These are phyloP conservation scores for Plestiodon gilberti DNA, from an alignment of 2,113 vertebrate genomes.

Conservation along the genomic window DNA sequence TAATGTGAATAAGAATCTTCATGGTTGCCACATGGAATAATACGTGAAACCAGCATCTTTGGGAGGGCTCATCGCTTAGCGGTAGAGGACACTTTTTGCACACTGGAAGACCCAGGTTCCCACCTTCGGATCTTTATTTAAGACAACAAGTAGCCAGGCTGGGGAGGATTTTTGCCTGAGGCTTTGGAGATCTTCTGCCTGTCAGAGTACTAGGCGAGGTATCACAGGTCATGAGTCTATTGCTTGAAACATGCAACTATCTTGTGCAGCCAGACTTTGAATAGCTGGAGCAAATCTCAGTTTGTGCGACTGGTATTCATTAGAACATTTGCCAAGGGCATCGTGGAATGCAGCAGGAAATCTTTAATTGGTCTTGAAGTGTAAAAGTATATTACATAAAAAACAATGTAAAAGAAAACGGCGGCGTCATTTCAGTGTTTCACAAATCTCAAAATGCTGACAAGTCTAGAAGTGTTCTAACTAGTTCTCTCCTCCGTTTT, in stretches of 20 bases:
- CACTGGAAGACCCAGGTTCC: too few species aligned
- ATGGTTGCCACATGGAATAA: too few species aligned
- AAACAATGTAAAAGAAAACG: neutral
- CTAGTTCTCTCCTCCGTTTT: neutral
- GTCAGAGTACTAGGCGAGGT: too few species aligned
- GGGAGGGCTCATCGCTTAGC: too few species aligned
- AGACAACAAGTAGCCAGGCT: too few species aligned
- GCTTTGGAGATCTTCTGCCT: too few species aligned
- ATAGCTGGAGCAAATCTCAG: neutral
- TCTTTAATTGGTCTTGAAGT: neutral
- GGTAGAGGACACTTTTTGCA: too few species aligned
- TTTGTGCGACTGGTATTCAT: neutral
- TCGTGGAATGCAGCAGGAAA: slow-evolving; percentile 5
- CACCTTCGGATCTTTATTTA: too few species aligned
- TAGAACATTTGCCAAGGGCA: neutral
- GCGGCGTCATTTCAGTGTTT: neutral
- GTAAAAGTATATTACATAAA: neutral
- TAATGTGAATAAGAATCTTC: too few species aligned
- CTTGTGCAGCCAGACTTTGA: neutral
- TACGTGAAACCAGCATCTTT: too few species aligned
- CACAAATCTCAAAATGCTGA: neutral
- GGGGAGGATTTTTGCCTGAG: too few species aligned
- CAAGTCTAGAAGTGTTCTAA: neutral
- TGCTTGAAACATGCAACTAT: neutral
- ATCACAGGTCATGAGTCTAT: neutral